phyloP scores from a whole-genome alignment of 2,797 vertebrate species.

The Cynodonichthys magdalenae region DNA sequence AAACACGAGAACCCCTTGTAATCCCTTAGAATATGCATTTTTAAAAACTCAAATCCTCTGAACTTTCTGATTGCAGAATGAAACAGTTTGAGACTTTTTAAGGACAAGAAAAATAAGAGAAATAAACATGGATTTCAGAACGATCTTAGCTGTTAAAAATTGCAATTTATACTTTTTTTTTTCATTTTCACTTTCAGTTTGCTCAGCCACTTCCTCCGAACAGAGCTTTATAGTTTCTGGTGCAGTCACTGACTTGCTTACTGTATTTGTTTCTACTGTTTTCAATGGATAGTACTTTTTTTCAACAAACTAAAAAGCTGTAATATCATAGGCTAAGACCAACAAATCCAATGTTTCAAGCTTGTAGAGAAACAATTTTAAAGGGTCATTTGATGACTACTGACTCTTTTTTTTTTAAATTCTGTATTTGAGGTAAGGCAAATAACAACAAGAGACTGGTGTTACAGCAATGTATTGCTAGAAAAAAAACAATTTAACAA shows the following conservation, averaged over 20 bases:
- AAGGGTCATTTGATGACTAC: constrained; percentile 20
- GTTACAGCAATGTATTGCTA: constrained; percentile 32
- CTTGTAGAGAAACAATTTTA: constrained; percentile 19
- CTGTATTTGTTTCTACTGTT: constrained; percentile 22
- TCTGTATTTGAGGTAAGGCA: neutral
- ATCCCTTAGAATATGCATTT: constrained; percentile 3
- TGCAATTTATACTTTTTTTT: neutral
- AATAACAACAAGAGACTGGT: neutral
- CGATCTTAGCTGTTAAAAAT: constrained; percentile 21
- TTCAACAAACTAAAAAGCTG: constrained; percentile 6
- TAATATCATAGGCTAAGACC: constrained; percentile 7
- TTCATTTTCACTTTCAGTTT: neutral
- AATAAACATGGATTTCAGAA: constrained; percentile 18
- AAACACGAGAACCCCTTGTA: constrained; percentile 11
- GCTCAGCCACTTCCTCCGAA: neutral
- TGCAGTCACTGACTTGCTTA: constrained; percentile 37
- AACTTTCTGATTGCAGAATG: constrained; percentile 26
- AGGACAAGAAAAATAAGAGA: constrained; percentile 12
- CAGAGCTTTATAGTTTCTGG: constrained; percentile 23
- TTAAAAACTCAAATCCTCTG: constrained; percentile 21
- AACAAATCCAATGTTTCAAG: constrained; percentile 13
- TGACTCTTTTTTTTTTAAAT: constrained; percentile 5
- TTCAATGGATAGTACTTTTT: constrained; percentile 13
- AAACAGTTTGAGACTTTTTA: constrained; percentile 17
- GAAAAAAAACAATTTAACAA: constrained; percentile 28